Base-by-base conservation (phyloP, 1,140 invertebrate species). In the Drosophila azteca region DNA sequence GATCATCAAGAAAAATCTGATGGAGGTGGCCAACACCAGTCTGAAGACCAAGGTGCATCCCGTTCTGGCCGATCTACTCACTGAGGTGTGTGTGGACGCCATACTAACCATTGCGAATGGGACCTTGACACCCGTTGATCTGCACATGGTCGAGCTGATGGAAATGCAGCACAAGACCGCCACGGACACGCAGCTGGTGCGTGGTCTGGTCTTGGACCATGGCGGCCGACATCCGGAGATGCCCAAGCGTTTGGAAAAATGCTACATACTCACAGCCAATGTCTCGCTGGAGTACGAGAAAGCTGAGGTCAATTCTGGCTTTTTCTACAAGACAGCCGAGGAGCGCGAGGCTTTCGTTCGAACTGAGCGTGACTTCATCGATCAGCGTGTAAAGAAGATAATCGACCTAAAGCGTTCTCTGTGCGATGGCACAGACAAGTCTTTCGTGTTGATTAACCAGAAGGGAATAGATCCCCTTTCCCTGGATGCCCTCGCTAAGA, bases 201-300 rank as follows among this genome's bases (percentile, higher is more conserved):
- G 95, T 87, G 94, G 99, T 79, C 93, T 99, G 61, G 99, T 99
- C 0, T 92, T 99, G 90, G 99, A 99, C 92, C 99, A 99, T 93
- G 99, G 99, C 43, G 95, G 97, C 0, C 94, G 99, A 43, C 99
- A 99, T 93, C 99, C 99, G 1, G 98, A 99, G 90, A 99, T 99
- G 99, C 98, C 98, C n/a, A 99, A 99, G 92, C 94, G 94, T 65
- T 92, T 98, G 0, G 95, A 95, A 75, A 98, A 99, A 93, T 97
- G 97, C 31, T 99, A 96, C 91, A 99, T 99, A 89, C 93, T 99
- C 1, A 99, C 98, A 1, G 99, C 97, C 90, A 99, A 99, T 92
- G 97, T 99, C 2, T 99, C 98, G 50, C 93, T 99, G 91, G 99
- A 99, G 92, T 99, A 99, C 92, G 99, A 99, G 90, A 99, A 99